phyloP scores from a whole-genome alignment of 2,113 vertebrate genomes.

The Eulemur macaco region DNA sequence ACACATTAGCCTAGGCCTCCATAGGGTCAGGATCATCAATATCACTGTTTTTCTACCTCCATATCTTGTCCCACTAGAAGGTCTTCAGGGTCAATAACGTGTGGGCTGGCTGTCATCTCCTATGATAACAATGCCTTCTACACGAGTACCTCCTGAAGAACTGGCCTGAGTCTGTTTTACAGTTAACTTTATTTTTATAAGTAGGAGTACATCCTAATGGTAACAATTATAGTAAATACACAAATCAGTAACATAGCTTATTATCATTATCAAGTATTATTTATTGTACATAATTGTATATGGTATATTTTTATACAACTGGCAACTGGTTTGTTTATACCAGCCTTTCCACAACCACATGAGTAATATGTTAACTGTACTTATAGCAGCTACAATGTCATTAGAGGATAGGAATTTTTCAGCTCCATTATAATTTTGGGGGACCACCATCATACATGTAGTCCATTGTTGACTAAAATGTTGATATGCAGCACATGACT shows the following conservation, averaged over 20 bases:
- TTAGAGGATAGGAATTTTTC: background rate
- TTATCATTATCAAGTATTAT: background rate
- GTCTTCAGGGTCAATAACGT: background rate
- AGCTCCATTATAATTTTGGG: background rate
- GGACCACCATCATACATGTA: background rate
- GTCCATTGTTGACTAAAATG: background rate
- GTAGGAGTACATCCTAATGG: background rate
- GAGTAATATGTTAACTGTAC: background rate
- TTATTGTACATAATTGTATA: background rate
- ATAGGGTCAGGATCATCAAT: background rate
- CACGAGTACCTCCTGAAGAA: background rate
- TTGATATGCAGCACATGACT: background rate
- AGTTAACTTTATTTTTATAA: background rate
- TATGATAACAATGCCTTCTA: background rate
- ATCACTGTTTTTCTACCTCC: background rate
- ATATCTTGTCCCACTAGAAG: background rate
- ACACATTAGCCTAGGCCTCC: background rate
- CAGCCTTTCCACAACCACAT: background rate
- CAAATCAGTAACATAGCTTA: background rate
- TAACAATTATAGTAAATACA: background rate
- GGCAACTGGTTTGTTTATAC: background rate
- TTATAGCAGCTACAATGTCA: background rate
- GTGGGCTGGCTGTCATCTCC: too few species aligned
- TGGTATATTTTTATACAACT: background rate
- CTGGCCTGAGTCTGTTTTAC: background rate